phyloP scores from a whole-genome alignment of 1,140 invertebrate species.

The Mylabris phalerata region DNA sequence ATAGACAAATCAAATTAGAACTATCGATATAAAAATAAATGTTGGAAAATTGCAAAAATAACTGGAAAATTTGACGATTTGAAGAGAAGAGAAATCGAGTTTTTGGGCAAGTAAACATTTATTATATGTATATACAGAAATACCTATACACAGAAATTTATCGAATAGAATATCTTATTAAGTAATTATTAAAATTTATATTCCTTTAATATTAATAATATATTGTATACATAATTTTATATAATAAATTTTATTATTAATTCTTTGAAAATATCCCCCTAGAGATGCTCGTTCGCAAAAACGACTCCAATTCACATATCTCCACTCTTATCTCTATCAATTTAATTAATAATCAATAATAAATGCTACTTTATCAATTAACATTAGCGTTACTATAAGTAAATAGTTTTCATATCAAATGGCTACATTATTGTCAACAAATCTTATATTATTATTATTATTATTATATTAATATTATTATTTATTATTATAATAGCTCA shows the following conservation, averaged over 20 bases:
- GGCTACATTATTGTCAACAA: conserved; percentile 44
- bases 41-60: background rate
- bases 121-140: conserved; percentile 30
- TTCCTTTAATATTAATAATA: conserved; percentile 30
- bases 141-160: conserved; percentile 29
- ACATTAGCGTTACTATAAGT: conserved; percentile 37
- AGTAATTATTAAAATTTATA: conserved; percentile 33
- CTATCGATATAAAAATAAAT: conserved; percentile 9
- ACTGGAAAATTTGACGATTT: conserved; percentile 1
- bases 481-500: conserved; percentile 22
- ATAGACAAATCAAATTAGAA: no score
- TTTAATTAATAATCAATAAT: conserved; percentile 24
- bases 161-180: conserved; percentile 21
- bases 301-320: no score
- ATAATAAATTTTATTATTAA: conserved; percentile 22
- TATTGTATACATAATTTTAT: conserved; percentile 33
- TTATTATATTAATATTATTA: no score
- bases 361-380: conserved; percentile 40
- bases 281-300: no score
- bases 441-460: conserved; percentile 22
- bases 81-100: conserved; percentile 11
- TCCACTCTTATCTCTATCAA: no score
- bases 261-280: no score
- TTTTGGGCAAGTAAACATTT: conserved; percentile 20
- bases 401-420: conserved; percentile 40